Base-by-base conservation (phyloP, 1,140 invertebrate genomes). In the Aricia agestis region DNA sequence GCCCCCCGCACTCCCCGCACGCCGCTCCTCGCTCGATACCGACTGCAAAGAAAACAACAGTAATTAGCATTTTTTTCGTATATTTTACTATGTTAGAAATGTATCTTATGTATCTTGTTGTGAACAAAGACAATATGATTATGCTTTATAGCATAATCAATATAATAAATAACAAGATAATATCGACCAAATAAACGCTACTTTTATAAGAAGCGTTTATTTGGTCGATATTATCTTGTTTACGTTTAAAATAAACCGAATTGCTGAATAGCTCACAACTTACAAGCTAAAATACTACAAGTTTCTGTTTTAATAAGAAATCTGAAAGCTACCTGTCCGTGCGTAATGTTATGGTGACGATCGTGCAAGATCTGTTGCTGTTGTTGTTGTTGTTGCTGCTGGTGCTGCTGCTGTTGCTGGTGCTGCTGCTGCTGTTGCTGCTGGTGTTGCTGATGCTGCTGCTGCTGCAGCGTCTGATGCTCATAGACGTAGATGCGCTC, bases 401-500 rank as follows among this genome's bases (percentile, higher is more conserved):
- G 81, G 15, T 66, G 72, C n/a, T 78, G 78, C 10, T 42, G 74
- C 17, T 74, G 68, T 10, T 75, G 76, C 25, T 71, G 71, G 10
- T 79, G 78, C 17, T 78, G 82, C n/a, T 78, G 81, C 10, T 74
- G 69, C 19, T 76, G 79, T 69, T 73, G 86, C 65, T 76, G 71
- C 9, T 78, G 79, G 32, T 79, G 81, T 57, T 73, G 82, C 61
- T 73, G 92, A 75, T 69, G 86, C 69, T 45, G 85, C 66, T 81
- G 85, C 72, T 84, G 87, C 66, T 89, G 88, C 72, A 87, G 88
- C 17, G 82, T 92, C 17, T 91, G 87, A 13, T 92, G 92, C 63
- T 92, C 75, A 66, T 80, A 78, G 32, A 92, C 92, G 36, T 89
- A 76, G 69, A 85, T 87, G 31, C 80, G 78, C 57, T 80, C 74